These are phyloP conservation scores for Idaea straminata DNA, from an alignment of 2,888 invertebrate genomes.

Conservation along the genomic window DNA sequence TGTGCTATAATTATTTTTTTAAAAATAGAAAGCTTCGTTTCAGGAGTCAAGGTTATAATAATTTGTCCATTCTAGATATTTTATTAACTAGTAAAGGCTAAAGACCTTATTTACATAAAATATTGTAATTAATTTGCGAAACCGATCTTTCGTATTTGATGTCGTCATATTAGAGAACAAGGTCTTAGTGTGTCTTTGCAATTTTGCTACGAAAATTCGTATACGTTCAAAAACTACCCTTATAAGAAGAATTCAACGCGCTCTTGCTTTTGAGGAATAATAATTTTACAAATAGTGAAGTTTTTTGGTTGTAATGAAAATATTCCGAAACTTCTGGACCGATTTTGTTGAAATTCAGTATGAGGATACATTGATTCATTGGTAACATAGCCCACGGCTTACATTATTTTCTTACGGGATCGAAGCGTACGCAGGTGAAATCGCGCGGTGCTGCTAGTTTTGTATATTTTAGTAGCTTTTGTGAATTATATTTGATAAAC, in stretches of 20 bases:
- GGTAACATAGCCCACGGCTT: too few relatives aligned
- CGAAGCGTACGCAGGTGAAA: too few relatives aligned
- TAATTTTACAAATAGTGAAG: too few relatives aligned
- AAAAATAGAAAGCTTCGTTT: neutral
- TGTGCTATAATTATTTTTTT: neutral
- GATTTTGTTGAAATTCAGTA: too few relatives aligned
- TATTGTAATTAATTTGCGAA: conserved; percentile 8
- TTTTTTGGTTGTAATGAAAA: too few relatives aligned
- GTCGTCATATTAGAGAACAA: neutral
- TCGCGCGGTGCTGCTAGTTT: too few relatives aligned
- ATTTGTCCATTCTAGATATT: neutral
- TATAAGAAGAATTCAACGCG: neutral
- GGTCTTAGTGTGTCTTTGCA: neutral
- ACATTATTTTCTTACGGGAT: too few relatives aligned
- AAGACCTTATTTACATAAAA: conserved; percentile 10
- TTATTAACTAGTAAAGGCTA: conserved; percentile 7
- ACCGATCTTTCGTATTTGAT: conserved; percentile 5
- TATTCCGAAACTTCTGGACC: too few relatives aligned
- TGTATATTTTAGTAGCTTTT: too few relatives aligned
- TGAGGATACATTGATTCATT: too few relatives aligned
- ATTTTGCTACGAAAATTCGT: neutral
- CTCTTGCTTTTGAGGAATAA: neutral
- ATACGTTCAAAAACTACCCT: neutral
- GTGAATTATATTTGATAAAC: conserved; percentile 21
- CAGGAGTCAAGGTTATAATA: neutral